A percentile compares a stretch with the other conserved stretches of the same genome.
These are phyloP conservation scores for Thera obeliscata DNA, from an alignment of 2,888 invertebrate species.

Conservation along the genomic window DNA sequence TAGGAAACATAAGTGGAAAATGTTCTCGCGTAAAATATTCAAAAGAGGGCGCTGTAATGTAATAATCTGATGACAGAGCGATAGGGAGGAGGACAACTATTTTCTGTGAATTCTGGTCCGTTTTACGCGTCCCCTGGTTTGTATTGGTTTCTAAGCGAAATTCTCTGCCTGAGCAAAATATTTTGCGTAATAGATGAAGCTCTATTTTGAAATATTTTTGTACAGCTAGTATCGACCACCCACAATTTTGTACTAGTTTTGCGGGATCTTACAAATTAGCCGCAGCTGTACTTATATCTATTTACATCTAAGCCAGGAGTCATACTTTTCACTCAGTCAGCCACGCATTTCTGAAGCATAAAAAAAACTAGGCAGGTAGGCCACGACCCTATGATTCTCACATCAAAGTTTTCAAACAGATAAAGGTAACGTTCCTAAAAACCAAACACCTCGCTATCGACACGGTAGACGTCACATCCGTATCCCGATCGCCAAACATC, in stretches of 20 bases:
- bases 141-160: conserved; percentile 15
- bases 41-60: conserved; percentile 31
- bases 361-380: no score
- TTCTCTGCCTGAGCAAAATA: neutral
- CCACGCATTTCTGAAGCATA: no score
- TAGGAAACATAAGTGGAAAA: conserved; percentile 21
- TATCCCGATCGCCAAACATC: conserved; percentile 21
- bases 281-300: no score
- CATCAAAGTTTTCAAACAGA: neutral
- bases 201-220: neutral
- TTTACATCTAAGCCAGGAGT: no score
- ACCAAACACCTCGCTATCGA: conserved; percentile 6
- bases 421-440: neutral
- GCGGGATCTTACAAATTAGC: no score
- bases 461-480: conserved; percentile 18
- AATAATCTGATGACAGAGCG: conserved; percentile 40
- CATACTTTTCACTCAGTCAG: no score
- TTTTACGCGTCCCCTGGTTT: conserved; percentile 26
- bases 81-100: conserved; percentile 26
- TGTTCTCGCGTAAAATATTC: conserved; percentile 29
- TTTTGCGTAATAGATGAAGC: neutral
- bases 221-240: no score
- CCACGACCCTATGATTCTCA: neutral
- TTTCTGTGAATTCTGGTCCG: conserved; percentile 28
- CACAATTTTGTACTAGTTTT: no score